Percentiles rank a stretch among this genome's conserved stretches.
phyloP scores from a whole-genome alignment of 2,113 vertebrate genomes.

The Notiomystis cincta region DNA sequence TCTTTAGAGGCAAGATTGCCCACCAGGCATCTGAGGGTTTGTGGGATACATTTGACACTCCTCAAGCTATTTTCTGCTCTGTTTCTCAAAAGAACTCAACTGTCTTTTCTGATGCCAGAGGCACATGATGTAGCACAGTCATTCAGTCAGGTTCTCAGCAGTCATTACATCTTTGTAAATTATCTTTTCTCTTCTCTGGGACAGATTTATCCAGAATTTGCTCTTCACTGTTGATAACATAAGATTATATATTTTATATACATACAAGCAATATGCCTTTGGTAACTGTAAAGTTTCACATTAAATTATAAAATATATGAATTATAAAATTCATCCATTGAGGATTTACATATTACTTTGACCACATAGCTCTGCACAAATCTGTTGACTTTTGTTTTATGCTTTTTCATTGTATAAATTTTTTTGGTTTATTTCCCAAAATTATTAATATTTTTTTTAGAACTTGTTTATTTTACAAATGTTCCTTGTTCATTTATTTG shows the following conservation, averaged over 20 bases:
- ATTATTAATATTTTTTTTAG: background rate
- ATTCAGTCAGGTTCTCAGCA: background rate
- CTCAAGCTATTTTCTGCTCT: background rate
- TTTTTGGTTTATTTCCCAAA: conserved; percentile 20
- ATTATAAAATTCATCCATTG: conserved; percentile 14
- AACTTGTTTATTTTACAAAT: background rate
- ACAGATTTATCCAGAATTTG: background rate
- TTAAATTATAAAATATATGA: conserved; percentile 40
- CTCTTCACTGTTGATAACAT: background rate
- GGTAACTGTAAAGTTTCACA: conserved; percentile 26
- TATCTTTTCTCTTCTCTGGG: background rate
- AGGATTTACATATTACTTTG: background rate
- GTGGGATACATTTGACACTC: background rate
- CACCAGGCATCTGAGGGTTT: background rate
- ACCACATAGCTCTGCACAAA: background rate
- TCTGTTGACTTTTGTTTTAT: background rate
- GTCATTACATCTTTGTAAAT: background rate
- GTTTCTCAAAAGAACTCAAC: background rate
- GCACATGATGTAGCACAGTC: background rate
- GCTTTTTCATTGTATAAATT: background rate
- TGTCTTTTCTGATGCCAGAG: background rate
- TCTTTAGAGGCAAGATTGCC: background rate
- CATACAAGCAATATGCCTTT: background rate
- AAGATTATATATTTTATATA: conserved; percentile 33
- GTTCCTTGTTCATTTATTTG: background rate